phyloP scores from a whole-genome alignment of 2,113 vertebrate genomes.

The Prinia subflava region DNA sequence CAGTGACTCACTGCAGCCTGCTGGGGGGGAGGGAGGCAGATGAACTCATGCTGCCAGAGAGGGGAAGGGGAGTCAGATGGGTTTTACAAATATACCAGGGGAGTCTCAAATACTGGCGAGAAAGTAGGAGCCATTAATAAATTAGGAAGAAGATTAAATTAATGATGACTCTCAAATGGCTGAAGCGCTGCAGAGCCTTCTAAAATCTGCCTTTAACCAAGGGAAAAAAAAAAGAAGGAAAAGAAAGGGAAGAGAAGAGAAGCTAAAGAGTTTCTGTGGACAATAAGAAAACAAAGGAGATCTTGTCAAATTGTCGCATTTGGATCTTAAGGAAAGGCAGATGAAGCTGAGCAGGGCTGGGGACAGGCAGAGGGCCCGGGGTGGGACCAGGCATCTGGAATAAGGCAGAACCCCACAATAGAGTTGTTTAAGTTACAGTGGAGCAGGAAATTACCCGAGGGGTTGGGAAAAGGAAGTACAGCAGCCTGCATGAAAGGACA shows the following conservation, averaged over 20 bases:
- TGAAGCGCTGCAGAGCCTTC: background rate
- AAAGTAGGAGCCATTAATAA: slow-evolving; percentile 60
- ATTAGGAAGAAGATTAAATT: slow-evolving; percentile 62
- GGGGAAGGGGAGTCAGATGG: background rate
- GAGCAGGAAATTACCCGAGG: slow-evolving; percentile 38
- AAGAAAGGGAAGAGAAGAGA: background rate
- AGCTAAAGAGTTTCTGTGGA: background rate
- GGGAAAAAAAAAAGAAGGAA: background rate
- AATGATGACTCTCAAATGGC: slow-evolving; percentile 62
- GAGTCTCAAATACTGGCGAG: slow-evolving; percentile 30
- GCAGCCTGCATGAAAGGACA: background rate
- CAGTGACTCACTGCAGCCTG: background rate
- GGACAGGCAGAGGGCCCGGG: background rate
- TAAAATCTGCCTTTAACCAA: slow-evolving; percentile 2
- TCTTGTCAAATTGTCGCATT: background rate
- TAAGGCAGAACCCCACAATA: background rate
- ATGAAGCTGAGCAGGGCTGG: background rate
- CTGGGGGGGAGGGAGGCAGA: background rate
- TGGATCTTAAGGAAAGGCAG: background rate
- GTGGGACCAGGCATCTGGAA: background rate
- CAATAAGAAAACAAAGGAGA: slow-evolving; percentile 13
- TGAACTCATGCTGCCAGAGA: background rate
- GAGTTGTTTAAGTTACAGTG: slow-evolving; percentile 18
- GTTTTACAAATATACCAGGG: slow-evolving; percentile 38
- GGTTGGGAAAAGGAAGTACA: background rate